phyloP scores from a whole-genome alignment of 1,140 invertebrate genomes.

The Drosophila orena region DNA sequence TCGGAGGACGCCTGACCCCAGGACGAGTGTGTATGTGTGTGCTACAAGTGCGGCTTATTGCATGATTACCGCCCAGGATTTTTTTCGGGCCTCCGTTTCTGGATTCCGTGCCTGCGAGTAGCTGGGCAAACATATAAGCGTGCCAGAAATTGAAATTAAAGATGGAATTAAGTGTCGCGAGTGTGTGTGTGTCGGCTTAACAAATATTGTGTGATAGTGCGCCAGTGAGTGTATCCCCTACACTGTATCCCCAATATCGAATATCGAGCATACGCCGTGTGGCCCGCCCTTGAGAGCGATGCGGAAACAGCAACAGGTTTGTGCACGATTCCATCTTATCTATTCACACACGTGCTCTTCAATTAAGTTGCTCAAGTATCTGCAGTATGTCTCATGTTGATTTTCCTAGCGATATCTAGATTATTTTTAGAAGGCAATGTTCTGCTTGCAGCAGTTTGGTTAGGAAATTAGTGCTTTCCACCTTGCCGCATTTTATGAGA shows the following conservation, averaged over 20 bases:
- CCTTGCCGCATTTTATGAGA: too few relatives aligned
- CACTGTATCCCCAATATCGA: constrained; percentile 46
- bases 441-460: too few relatives aligned
- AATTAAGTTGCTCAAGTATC: background rate
- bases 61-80: constrained; percentile 58
- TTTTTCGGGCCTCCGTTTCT: constrained; percentile 28
- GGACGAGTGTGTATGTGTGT: constrained; percentile 21
- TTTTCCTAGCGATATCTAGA: too few relatives aligned
- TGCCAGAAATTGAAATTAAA: constrained; percentile 74
- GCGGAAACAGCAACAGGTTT: constrained; percentile 58
- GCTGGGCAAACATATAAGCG: constrained; percentile 61
- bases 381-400: background rate
- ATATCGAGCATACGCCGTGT: constrained; percentile 51
- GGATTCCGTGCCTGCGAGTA: constrained; percentile 13
- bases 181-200: constrained; percentile 38
- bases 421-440: too few relatives aligned
- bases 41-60: constrained; percentile 72
- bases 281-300: background rate
- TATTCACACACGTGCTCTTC: background rate
- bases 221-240: constrained; percentile 25
- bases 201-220: constrained; percentile 29
- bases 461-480: too few relatives aligned
- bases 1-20: constrained; percentile 27
- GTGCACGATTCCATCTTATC: constrained; percentile 13
- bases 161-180: constrained; percentile 63